Percentiles rank a stretch among this genome's conserved stretches.
Evolutionary conservation across 2,797 vertebrate genomes (phyloP).

Genomic region (Odontamblyopus rebecca): DNA sequence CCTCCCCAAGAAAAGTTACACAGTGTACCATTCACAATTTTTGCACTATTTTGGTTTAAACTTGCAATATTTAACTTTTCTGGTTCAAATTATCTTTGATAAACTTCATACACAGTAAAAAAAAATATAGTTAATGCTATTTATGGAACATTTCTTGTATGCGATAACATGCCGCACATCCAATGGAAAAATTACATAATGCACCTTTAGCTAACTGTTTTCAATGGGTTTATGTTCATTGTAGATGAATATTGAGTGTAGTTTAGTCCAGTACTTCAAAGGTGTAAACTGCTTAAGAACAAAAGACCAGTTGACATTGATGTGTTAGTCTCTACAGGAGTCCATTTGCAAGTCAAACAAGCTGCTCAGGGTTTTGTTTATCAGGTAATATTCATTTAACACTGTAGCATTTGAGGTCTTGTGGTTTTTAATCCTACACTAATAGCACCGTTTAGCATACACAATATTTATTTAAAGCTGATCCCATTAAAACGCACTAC

Average conservation of each 20-base stretch:
- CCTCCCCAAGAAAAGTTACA: no score
- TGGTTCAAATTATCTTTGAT: no score
- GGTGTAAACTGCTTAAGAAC: slow-evolving; percentile 16
- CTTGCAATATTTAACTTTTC: no score
- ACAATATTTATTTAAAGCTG: slow-evolving; percentile 1
- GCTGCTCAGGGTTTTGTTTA: background rate
- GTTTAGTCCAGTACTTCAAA: slow-evolving; percentile 10
- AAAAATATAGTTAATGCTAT: no score
- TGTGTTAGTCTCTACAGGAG: background rate
- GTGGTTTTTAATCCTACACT: background rate
- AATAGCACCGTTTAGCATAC: background rate
- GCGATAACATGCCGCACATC: no score
- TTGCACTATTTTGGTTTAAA: no score
- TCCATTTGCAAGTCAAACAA: background rate
- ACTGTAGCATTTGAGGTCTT: background rate
- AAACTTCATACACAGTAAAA: no score
- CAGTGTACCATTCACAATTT: no score
- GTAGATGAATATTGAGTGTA: background rate
- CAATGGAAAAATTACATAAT: no score
- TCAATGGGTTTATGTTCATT: no score
- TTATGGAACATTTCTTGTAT: no score
- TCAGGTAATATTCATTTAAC: background rate
- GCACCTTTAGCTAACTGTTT: no score
- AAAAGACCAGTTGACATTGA: slow-evolving; percentile 3
- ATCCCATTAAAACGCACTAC: background rate